Conservation (phyloP, 1,140 invertebrate genomes). For the Plectus sambesii region DNA sequence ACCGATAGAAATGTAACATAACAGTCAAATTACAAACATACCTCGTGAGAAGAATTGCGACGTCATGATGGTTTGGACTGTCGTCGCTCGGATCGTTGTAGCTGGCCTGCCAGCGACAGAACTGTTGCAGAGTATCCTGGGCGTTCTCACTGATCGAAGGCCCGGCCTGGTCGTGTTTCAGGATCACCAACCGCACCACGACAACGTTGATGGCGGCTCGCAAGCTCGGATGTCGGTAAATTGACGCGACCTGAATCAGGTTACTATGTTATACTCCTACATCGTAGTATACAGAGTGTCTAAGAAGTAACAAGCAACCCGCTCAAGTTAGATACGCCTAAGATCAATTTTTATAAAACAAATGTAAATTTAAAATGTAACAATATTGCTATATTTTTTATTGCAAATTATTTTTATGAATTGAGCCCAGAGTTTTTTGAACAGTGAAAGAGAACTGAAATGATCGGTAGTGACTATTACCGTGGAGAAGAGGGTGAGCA, state of each 20-base stretch:
- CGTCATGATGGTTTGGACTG: conserved; percentile 64
- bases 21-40: background rate
- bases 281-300: no score
- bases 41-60: conserved; percentile 75
- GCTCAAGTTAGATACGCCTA: background rate
- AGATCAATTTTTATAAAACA: no score
- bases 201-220: conserved; percentile 67
- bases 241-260: conserved; percentile 56
- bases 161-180: conserved; percentile 47
- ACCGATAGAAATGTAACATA: conserved; percentile 1
- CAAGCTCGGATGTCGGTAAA: conserved; percentile 67
- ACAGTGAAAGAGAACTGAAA: background rate
- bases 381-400: background rate
- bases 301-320: background rate
- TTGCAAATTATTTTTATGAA: background rate
- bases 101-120: conserved; percentile 41
- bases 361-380: no score
- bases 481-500: conserved; percentile 67
- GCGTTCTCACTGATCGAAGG: conserved; percentile 36
- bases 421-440: background rate
- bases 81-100: conserved; percentile 44
- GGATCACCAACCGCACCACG: conserved; percentile 58
- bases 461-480: conserved; percentile 47
- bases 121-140: conserved; percentile 44
- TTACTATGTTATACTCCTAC: no score